Evolutionary conservation across 2,888 invertebrate genomes (phyloP), one percentile per base, ranked within the genome.

Genomic region (Icerya purchasi): DNA sequence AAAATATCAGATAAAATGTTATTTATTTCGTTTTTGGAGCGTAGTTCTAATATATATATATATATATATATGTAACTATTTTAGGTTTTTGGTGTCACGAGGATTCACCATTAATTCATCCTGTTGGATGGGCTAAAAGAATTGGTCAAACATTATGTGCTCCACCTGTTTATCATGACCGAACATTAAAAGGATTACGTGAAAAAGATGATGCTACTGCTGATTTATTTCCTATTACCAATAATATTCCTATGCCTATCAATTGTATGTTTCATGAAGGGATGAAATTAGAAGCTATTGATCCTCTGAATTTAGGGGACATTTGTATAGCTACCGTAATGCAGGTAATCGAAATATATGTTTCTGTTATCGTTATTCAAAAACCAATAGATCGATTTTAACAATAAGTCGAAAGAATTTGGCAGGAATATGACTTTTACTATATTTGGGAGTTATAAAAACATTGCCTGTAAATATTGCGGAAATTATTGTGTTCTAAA

Each of bases 221-320:
- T 59, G 84, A 86, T 61, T 76, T 88, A 68, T 91, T 91, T 65
- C 65, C 67, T 66, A 78, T 81, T 2, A 69, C 72, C n/a, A 61
- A 63, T 20, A 51, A 53, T 18, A 25, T 59, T 36, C 62, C 62
- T 2, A 53, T 65, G 24, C 62, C 64, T 14, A 62, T 63, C 25
- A 63, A 65, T 25, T 63, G 63, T 8, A 64, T 66, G 54, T 89
- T 91, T 68, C 71, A 80, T 54, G 83, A 84, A 66, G 92, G 93
- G 53, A 90, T 92, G 89, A 94, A 94, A 72, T 74, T 98, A 50
- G 97, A 98, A 76, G 94, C 96, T 0, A 89, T 97, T 61, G 97
- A 98, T 75, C 97, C 97, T 0, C 75, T 97, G 2, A 96, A 97
- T 72, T 75, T 96, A 50, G 89, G 92, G 0, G 83, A 91, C 0